Evolutionary conservation across 2,113 vertebrate genomes (phyloP), one percentile per base, ranked within the genome.

Genomic region (Xenotilapia caudafasciata): DNA sequence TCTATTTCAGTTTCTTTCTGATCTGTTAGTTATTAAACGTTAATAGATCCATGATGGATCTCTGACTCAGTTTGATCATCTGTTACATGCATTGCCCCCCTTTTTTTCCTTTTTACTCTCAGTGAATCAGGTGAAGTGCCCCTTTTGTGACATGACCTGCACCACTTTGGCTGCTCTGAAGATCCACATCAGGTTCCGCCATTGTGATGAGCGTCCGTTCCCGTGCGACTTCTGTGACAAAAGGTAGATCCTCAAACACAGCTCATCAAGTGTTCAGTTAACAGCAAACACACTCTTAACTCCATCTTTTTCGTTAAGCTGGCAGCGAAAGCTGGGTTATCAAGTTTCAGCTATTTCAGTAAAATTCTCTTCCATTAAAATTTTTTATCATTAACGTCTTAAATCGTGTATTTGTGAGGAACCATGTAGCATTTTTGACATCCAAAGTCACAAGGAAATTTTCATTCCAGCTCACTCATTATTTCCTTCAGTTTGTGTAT

Each of bases 181-280:
- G 91, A 92, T 95, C 62, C 97, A 96, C 89, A 96, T 95, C 90
- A 93, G 95, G 42, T 97, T 97, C 79, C 89, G 92, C 3, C 96
- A 96, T 93, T 94, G 92, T 31, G 92, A 97, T 31, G 96, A 97
- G 88, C 15, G 91, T 1, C 96, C 97, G 4, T 97, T 96, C 88
- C 88, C 80, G 1, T 97, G 93, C 82, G 96, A 96, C 92, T 95
- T 96, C 93, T 97, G 96, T 79, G 96, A 95, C 26, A 96, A 94
- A 88, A 93, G 95, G 95, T 95, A 86, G 51, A 23, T 4, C 2
- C 33, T 28, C 15, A 7, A 40, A 65, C 31, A 84, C 38, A 23
- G 35, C 9, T 19, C 2, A 23, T 54, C 7, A 31, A 9, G 31
- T 11, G 3, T 26, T 11, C 13, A 14, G 5, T 19, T 13, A 10